Evolutionary conservation across 1,140 invertebrate genomes (phyloP).

Genomic region (Fragariocoptes setiger): DNA sequence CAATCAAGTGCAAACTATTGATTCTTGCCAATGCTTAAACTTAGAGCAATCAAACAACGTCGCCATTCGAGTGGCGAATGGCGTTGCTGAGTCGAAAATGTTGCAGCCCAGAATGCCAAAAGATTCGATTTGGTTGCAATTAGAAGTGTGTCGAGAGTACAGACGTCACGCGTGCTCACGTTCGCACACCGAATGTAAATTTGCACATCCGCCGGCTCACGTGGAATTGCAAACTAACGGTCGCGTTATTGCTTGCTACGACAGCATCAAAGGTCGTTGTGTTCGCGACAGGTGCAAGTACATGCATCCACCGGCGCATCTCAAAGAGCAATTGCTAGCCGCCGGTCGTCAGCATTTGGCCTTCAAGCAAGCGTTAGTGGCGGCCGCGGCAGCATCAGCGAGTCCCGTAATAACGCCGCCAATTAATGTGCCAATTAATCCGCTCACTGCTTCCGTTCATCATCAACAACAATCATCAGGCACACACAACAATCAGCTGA

Average conservation of each 20-base stretch:
- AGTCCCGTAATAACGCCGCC: neutral
- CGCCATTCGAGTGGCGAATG: too few relatives aligned
- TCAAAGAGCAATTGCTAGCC: slow-evolving; percentile 96
- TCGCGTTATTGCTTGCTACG: slow-evolving; percentile 96
- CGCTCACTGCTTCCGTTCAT: too few relatives aligned
- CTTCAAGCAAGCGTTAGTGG: slow-evolving; percentile 1
- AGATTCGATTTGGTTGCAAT: slow-evolving; percentile 94
- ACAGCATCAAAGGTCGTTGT: slow-evolving; percentile 99
- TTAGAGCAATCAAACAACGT: too few relatives aligned
- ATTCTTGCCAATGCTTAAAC: too few relatives aligned
- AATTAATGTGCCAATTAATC: too few relatives aligned
- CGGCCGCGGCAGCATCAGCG: neutral
- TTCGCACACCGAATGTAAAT: slow-evolving; percentile 96
- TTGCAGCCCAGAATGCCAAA: too few relatives aligned
- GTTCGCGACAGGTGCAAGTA: slow-evolving; percentile 99
- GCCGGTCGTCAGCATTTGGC: slow-evolving; percentile 30
- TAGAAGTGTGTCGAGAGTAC: slow-evolving; percentile 97
- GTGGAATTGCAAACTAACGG: slow-evolving; percentile 96
- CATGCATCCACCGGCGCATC: slow-evolving; percentile 94
- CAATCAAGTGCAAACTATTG: too few relatives aligned
- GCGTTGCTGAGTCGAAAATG: too few relatives aligned
- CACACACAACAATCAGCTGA: too few relatives aligned
- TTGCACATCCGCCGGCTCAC: slow-evolving; percentile 92
- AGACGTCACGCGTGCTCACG: slow-evolving; percentile 96
- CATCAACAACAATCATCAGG: too few relatives aligned